Conservation (phyloP, 2,888 invertebrate species). For the Catocala sponsa region DNA sequence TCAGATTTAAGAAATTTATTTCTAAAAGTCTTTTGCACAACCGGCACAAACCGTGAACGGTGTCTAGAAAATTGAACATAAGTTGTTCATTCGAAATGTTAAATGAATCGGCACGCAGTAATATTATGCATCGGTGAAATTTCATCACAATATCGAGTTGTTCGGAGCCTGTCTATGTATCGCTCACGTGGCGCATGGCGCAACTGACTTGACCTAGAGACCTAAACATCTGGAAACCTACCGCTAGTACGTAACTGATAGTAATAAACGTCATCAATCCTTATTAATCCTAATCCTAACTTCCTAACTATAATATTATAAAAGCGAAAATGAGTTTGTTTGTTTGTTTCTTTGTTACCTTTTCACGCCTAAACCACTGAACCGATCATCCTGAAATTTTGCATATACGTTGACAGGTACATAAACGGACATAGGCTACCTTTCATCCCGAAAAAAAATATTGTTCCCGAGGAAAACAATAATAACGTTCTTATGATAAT, state of each 20-base stretch:
- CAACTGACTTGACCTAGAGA: constrained; percentile 54
- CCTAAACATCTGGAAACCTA: constrained; percentile 54
- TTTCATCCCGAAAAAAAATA: no score
- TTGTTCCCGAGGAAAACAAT: no score
- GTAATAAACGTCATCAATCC: constrained; percentile 23
- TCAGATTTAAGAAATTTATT: no score
- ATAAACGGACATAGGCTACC: no score
- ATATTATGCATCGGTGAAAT: constrained; percentile 33
- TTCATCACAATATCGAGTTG: constrained; percentile 47
- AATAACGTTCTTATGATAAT: no score
- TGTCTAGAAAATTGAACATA: constrained; percentile 27
- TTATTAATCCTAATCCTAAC: no score
- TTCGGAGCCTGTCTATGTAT: constrained; percentile 51
- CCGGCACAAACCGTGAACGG: constrained; percentile 16
- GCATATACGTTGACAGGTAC: no score
- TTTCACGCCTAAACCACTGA: no score
- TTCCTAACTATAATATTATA: no score
- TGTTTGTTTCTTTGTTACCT: no score
- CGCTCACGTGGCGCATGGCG: constrained; percentile 48
- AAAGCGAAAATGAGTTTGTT: no score
- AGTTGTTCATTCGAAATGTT: constrained; percentile 34
- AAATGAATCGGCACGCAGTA: constrained; percentile 33
- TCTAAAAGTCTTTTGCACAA: constrained; percentile 24
- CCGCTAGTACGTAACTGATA: constrained; percentile 39
- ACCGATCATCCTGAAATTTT: no score